Evolutionary conservation across 2,888 invertebrate species (phyloP), one percentile per base, ranked within the genome.

Genomic region (Tenthredo distinguenda): DNA sequence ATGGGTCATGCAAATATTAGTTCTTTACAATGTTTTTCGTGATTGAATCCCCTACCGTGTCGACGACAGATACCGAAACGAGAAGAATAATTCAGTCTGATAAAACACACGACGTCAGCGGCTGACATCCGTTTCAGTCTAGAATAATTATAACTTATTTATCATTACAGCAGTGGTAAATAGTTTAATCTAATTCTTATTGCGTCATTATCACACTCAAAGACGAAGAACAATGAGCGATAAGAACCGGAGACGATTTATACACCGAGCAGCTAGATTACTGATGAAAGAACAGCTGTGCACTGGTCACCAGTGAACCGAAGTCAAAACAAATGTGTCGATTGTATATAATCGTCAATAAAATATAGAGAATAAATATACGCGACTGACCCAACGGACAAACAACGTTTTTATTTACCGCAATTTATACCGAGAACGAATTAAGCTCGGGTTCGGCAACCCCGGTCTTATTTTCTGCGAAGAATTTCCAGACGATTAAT

Each of bases 291-390:
- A 68, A 68, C 68, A 68, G 68, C 68, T 55, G 55, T 6, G 18
- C 1, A 55, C n/a, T 68, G 68, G 68, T 68, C 68, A 68, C 34
- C 68, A 68, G 34, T 34, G 72, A 74, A 72, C 72, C 43, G 72
- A 43, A 43, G 72, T 43, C 72, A 72, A 74, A 74, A 74, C 72
- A 74, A 72, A 74, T 21, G 40, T 43, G 72, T 74, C 37, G 72
- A 74, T 74, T 74, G 21, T 40, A 21, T 26, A 21, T 43, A 18
- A 40, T 74, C 43, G n/a, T 10, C 12, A 40, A 40, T 74, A 21
- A 43, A 21, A 40, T 37, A 43, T 37, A n/a, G 1, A 72, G 10
- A 18, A n/a, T 15, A 9, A 40, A 40, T 40, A 40, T n/a, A 40
- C 7, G 26, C n/a, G 10, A 37, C n/a, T 72, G 43, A 72, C 40